These are phyloP conservation scores for Platyura marginata DNA, from an alignment of 1,140 invertebrate species.

Conservation along the genomic window DNA sequence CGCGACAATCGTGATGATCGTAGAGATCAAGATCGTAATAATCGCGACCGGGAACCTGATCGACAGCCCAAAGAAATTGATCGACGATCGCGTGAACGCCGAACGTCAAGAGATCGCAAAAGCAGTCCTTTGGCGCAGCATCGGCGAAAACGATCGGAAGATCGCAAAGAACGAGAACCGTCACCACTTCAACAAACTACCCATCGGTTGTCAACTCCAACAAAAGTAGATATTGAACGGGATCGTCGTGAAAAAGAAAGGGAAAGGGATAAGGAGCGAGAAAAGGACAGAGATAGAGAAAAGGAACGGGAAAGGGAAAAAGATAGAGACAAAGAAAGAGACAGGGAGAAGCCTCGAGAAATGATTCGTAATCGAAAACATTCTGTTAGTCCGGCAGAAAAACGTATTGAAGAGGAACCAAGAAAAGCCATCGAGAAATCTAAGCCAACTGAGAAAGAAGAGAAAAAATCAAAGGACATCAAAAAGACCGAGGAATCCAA, in stretches of 20 bases:
- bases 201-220: too few species aligned
- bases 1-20: conserved; percentile 7
- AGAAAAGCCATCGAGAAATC: background rate
- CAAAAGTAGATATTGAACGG: conserved; percentile 5
- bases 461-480: background rate
- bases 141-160: background rate
- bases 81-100: too few species aligned
- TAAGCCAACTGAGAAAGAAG: background rate
- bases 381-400: conserved; percentile 1
- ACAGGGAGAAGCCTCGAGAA: conserved; percentile 24
- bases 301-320: conserved; percentile 28
- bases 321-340: conserved; percentile 22
- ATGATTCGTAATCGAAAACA: conserved; percentile 19
- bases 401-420: background rate
- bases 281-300: conserved; percentile 21
- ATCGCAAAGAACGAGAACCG: too few species aligned
- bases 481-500: background rate
- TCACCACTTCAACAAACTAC: too few species aligned
- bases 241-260: conserved; percentile 28
- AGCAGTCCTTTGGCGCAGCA: too few species aligned
- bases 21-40: conserved; percentile 21
- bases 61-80: background rate
- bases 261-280: conserved; percentile 25
- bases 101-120: background rate
- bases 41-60: background rate